These are phyloP conservation scores for Bubo blakistoni DNA, from an alignment of 2,113 vertebrate genomes.

Conservation along the genomic window DNA sequence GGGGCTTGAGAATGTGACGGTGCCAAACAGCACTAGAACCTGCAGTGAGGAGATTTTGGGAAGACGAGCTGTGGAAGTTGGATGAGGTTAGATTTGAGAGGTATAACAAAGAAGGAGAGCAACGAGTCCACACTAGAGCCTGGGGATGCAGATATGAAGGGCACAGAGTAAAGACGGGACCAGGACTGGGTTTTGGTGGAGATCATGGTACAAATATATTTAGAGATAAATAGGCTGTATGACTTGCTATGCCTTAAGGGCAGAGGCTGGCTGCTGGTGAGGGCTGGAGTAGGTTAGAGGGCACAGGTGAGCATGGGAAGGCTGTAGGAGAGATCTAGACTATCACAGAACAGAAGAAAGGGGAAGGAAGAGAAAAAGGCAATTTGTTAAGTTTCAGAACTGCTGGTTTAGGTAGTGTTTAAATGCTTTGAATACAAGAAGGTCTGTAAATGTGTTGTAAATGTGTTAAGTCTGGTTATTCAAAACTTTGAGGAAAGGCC, in stretches of 20 bases:
- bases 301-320: not conserved
- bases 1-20: not conserved
- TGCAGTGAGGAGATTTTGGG: not conserved
- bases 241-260: not conserved
- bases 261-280: not conserved
- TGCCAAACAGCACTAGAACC: not conserved
- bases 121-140: not conserved
- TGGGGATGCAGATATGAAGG: not conserved
- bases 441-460: not conserved
- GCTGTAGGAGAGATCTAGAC: not conserved
- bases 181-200: not conserved
- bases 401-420: not conserved
- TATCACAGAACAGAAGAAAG: not conserved
- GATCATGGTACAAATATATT: not conserved
- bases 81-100: not conserved
- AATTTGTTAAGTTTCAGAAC: not conserved
- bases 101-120: not conserved
- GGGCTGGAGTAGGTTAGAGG: not conserved
- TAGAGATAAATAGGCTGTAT: rapidly evolving
- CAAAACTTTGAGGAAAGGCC: not conserved
- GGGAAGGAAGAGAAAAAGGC: not conserved
- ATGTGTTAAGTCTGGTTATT: not conserved
- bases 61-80: not conserved
- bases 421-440: not conserved
- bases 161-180: not conserved